Evolutionary conservation across 92 coral and sea anemone species (phyloP), one percentile per base, ranked within the genome.

Genomic region (Chrysogorgia sp.): DNA sequence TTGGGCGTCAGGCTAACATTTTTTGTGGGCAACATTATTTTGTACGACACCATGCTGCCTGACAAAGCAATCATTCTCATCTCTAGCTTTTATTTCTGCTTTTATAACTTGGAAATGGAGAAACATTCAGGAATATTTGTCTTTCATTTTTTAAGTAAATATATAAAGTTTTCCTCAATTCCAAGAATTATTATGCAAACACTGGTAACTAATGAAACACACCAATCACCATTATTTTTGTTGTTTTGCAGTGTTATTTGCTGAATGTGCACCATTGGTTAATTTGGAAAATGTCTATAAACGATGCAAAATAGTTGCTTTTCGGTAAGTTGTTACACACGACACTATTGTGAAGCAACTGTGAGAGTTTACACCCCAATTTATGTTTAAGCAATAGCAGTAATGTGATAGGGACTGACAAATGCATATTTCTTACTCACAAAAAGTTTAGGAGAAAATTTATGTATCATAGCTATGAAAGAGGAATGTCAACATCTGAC

Each of bases 81-180:
- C 24, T 48, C 79, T 9, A 72, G 79, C 28, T 72, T 72, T 25
- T 72, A 72, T 40, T 72, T 72, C 37, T 32, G 49, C 13, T 72
- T 17, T 55, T 6, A n/a, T 21, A 4, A 52, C 34, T 34, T 72
- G 55, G 23, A 56, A 53, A 21, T 34, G 65, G 31, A 72, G 22
- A 52, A 72, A 7, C 21, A 41, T 10, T 56, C 79, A 21, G 79
- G 50, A 53, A 65, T 72, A 20, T 72, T 56, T 37, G 33, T 72
- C 12, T 56, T 72, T 28, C 79, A 72, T 28, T 72, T 72, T 35
- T 31, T 72, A 22, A 55, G 79, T 72, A 56, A 31, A 65, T 72
- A 19, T 59, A 17, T n/a, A n/a, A 17, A 3, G n/a, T 14, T 37
- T 37, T 37, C 5, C 6, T 12, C 12, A 47, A 47, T 47, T 47